Evolutionary conservation across 2,113 vertebrate species (phyloP).

Genomic region (Silurus glanis): DNA sequence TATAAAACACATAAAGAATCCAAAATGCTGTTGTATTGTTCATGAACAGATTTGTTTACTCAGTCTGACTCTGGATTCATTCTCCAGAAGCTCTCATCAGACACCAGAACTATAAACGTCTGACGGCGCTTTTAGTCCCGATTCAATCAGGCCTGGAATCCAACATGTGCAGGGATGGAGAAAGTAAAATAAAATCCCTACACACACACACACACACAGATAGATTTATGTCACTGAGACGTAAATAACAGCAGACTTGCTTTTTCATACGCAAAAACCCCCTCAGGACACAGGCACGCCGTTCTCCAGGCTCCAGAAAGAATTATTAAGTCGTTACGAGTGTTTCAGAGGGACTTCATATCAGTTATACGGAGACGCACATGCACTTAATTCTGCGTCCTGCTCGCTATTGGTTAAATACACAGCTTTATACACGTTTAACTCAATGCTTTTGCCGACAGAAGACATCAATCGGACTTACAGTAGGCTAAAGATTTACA

Average conservation of each 20-base stretch:
- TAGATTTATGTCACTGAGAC: slow-evolving; percentile 18
- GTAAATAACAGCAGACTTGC: slow-evolving; percentile 7
- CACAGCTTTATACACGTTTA: background rate
- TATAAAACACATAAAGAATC: background rate
- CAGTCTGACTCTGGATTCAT: background rate
- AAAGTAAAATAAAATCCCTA: background rate
- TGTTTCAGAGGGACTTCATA: slow-evolving; percentile 6
- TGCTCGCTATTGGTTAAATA: background rate
- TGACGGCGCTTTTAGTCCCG: background rate
- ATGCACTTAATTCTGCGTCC: background rate
- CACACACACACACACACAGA: background rate
- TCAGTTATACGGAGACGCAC: background rate
- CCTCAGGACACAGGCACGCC: background rate
- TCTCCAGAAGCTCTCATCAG: background rate
- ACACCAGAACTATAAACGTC: background rate
- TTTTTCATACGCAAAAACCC: slow-evolving; percentile 1
- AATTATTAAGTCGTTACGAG: slow-evolving; percentile 17
- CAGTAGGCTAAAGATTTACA: background rate
- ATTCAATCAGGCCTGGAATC: background rate
- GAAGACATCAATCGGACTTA: background rate
- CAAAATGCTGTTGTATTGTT: background rate
- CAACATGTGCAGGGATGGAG: background rate
- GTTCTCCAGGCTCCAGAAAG: slow-evolving; percentile 11
- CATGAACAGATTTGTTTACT: background rate
- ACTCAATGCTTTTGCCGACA: background rate